phyloP scores from a whole-genome alignment of 30 jellyfish, hydroid and myxozoan genomes.

The Phacellophora camtschatica region DNA sequence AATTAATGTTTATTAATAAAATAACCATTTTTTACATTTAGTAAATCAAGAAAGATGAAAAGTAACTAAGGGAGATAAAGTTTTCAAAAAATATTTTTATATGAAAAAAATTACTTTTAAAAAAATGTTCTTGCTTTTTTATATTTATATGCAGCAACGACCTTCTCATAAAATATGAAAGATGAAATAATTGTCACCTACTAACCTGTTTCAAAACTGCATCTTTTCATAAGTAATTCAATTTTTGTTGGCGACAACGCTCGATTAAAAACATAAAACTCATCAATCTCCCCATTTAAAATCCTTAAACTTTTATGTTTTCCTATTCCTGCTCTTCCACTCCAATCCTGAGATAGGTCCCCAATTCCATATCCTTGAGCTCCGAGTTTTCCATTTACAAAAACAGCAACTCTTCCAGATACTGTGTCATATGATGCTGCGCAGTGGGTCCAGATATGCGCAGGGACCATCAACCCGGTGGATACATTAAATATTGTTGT shows the following conservation, averaged over 20 bases:
- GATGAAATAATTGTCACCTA: too few species aligned
- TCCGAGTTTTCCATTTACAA: slow-evolving; percentile 92
- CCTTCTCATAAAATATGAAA: too few species aligned
- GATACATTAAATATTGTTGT: slow-evolving; percentile 77
- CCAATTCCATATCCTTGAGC: slow-evolving; percentile 94
- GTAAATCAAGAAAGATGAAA: too few species aligned
- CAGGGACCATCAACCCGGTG: slow-evolving; percentile 95
- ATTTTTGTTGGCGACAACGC: slow-evolving; percentile 89
- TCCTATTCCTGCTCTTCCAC: slow-evolving; percentile 96
- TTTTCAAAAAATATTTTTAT: too few species aligned
- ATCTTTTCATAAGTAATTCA: slow-evolving; percentile 83
- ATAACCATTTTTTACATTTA: too few species aligned
- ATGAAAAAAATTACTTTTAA: too few species aligned
- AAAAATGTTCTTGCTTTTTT: too few species aligned
- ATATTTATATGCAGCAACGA: too few species aligned
- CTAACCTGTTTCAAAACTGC: slow-evolving; percentile 95
- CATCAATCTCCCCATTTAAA: slow-evolving; percentile 96
- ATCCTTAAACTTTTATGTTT: slow-evolving; percentile 75
- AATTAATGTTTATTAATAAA: too few species aligned
- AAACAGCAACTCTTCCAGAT: slow-evolving; percentile 83
- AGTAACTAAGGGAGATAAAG: too few species aligned
- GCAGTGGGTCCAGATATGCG: slow-evolving; percentile 99
- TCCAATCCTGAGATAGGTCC: slow-evolving; percentile 93
- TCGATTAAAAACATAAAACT: slow-evolving; percentile 77
- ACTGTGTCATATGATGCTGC: slow-evolving; percentile 89